Evolutionary conservation across 1,140 invertebrate species (phyloP).

Genomic region (Lycorma delicatula): DNA sequence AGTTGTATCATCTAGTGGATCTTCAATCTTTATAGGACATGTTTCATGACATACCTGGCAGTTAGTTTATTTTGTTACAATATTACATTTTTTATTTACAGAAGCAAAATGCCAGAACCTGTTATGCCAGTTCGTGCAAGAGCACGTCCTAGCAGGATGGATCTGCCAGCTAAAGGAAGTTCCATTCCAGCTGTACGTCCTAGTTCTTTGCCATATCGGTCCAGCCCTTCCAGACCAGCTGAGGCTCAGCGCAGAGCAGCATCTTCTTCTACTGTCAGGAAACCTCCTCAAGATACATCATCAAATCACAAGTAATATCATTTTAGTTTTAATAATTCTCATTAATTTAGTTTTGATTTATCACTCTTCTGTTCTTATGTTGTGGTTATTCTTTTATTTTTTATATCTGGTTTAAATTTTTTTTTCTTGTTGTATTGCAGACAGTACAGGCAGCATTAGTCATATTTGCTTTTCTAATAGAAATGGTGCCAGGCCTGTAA

Average conservation of each 20-base stretch:
- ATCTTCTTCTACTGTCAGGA: constrained; percentile 17
- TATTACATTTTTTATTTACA: too few relatives aligned
- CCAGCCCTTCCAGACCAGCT: constrained; percentile 5
- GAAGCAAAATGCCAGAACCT: not conserved
- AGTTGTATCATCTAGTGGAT: too few relatives aligned
- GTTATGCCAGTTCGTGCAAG: constrained; percentile 4
- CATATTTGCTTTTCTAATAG: too few relatives aligned
- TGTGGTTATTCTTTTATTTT: not conserved
- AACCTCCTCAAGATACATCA: not conserved
- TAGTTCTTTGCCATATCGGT: constrained; percentile 29
- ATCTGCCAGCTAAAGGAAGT: constrained; percentile 36
- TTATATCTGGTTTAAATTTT: too few relatives aligned
- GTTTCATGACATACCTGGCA: too few relatives aligned
- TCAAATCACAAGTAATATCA: not conserved
- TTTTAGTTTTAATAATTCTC: not conserved
- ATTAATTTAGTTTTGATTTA: not conserved
- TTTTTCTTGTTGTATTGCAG: too few relatives aligned
- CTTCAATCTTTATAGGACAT: too few relatives aligned
- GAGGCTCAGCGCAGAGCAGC: constrained; percentile 17
- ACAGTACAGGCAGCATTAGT: too few relatives aligned
- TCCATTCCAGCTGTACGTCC: constrained; percentile 26
- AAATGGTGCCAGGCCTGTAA: too few relatives aligned
- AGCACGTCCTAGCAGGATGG: constrained; percentile 46
- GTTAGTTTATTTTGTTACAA: too few relatives aligned
- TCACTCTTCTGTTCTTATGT: not conserved